Percentiles rank a stretch among this genome's conserved stretches.
These are phyloP conservation scores for Cossypha polioptera DNA, from an alignment of 2,797 vertebrate genomes.

Conservation along the genomic window DNA sequence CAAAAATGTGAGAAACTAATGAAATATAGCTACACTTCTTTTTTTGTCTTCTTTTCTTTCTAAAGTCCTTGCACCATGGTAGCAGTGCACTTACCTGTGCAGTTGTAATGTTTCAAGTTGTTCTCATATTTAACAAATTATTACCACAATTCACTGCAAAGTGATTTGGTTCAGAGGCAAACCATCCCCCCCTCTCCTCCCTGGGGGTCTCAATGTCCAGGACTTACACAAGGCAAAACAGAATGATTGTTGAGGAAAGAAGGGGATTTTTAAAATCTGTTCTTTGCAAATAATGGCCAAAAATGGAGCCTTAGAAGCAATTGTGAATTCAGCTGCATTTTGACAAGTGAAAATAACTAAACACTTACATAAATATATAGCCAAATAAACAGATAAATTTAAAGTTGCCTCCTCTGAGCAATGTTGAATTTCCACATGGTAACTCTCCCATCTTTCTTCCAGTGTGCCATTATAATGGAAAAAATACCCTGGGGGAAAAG, in stretches of 20 bases:
- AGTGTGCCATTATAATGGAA: neutral
- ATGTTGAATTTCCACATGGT: neutral
- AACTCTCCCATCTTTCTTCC: neutral
- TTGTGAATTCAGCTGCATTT: neutral
- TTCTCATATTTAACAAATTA: neutral
- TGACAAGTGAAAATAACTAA: neutral
- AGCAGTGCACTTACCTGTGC: neutral
- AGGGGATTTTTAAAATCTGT: neutral
- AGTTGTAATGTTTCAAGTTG: neutral
- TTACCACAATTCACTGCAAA: neutral
- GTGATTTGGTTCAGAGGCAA: neutral
- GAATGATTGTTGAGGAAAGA: neutral
- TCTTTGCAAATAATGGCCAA: neutral
- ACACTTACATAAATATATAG: neutral
- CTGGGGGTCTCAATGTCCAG: neutral
- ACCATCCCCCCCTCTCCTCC: neutral
- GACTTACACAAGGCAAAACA: neutral
- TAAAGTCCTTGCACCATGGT: neutral
- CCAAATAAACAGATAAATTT: neutral
- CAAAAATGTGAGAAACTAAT: neutral
- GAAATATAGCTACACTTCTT: neutral
- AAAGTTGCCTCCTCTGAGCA: neutral
- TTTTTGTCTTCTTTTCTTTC: neutral
- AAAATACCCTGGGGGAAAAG: too few species aligned
- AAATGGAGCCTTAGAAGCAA: neutral